A percentile compares a stretch with the other conserved stretches of the same genome.
These are phyloP conservation scores for Trachythela sp. DNA, from an alignment of 64 coral and sea anemone genomes.

Conservation along the genomic window DNA sequence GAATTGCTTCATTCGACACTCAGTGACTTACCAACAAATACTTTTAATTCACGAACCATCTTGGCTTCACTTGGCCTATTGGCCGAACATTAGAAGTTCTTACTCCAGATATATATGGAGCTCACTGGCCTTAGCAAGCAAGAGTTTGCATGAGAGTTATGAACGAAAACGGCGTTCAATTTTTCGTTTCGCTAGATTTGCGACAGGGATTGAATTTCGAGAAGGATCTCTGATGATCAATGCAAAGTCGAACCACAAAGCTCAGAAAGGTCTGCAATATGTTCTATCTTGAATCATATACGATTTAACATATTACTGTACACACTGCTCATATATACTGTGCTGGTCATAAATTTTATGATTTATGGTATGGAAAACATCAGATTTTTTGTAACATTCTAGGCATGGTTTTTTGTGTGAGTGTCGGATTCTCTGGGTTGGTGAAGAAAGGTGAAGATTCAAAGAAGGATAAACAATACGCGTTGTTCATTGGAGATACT, in stretches of 20 bases:
- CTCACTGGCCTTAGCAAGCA: too few relatives aligned
- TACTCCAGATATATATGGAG: too few relatives aligned
- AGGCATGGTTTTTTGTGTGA: constrained; percentile 98
- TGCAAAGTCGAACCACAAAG: constrained; percentile 75
- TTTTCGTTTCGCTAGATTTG: constrained; percentile 65
- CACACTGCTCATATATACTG: too few relatives aligned
- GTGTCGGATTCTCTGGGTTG: constrained; percentile 83
- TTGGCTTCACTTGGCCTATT: too few relatives aligned
- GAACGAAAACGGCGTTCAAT: too few relatives aligned
- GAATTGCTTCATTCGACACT: not conserved
- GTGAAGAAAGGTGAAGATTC: constrained; percentile 54
- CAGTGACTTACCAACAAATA: constrained; percentile 81
- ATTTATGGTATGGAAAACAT: not conserved
- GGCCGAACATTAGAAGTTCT: too few relatives aligned
- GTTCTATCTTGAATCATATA: too few relatives aligned
- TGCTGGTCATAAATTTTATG: not conserved
- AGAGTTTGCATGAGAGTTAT: too few relatives aligned
- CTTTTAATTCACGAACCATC: constrained; percentile 78
- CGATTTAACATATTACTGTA: too few relatives aligned
- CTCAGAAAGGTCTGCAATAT: constrained; percentile 71
- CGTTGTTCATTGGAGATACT: constrained; percentile 90
- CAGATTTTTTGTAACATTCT: not conserved
- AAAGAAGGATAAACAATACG: constrained; percentile 68
- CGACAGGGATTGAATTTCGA: constrained; percentile 92
- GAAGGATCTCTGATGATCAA: constrained; percentile 85